Conservation (phyloP, 2,797 vertebrate genomes). For the Thunnus albacares region DNA sequence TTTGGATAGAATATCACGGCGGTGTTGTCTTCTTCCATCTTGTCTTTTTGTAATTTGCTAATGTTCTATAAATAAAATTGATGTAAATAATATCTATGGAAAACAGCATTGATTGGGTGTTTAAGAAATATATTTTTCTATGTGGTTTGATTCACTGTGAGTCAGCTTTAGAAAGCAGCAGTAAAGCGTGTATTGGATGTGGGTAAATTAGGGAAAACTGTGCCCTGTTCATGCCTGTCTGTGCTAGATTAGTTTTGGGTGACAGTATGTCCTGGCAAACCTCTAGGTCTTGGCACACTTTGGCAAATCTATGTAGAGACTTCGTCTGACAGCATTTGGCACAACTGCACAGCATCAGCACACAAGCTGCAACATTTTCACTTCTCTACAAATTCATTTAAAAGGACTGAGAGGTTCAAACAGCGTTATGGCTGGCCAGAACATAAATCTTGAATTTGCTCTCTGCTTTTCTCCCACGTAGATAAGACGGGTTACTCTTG, state of each 20-base stretch:
- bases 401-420: conserved; percentile 58
- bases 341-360: conserved; percentile 57
- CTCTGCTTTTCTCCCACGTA: conserved; percentile 52
- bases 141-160: conserved; percentile 18
- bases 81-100: conserved; percentile 19
- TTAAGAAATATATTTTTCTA: neutral
- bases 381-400: conserved; percentile 50
- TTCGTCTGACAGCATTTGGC: conserved; percentile 67
- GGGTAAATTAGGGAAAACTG: conserved; percentile 61
- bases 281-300: conserved; percentile 63
- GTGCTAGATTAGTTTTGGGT: conserved; percentile 73
- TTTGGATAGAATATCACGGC: neutral
- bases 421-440: conserved; percentile 31
- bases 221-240: conserved; percentile 53
- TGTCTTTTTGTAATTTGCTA: neutral
- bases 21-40: neutral
- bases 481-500: conserved; percentile 76
- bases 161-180: conserved; percentile 36
- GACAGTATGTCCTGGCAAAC: conserved; percentile 70
- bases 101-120: conserved; percentile 23
- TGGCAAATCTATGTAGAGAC: conserved; percentile 63
- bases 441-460: conserved; percentile 71
- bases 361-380: conserved; percentile 50
- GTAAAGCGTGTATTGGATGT: conserved; percentile 20
- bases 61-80: neutral